Evolutionary conservation across 2,113 vertebrate species (phyloP), one percentile per base, ranked within the genome.

Genomic region (Choloepus hoffmanni): DNA sequence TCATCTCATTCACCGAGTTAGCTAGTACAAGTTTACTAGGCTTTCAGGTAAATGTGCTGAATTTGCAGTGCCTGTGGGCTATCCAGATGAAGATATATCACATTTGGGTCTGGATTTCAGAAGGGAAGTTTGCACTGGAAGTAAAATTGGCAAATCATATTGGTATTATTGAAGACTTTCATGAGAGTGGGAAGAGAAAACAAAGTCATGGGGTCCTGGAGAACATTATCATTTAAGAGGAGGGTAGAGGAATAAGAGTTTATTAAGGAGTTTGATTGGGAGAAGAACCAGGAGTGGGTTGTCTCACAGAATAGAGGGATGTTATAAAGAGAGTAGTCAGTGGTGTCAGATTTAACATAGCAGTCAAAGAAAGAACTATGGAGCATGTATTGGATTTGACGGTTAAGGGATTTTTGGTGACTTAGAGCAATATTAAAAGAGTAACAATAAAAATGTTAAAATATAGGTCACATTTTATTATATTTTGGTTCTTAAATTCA

Each of bases 221-320:
- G 36, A 86, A 89, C 9, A 26, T 92, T 79, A 43, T 78, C 43
- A 88, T 78, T 94, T 86, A 96, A 83, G 60, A 90, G 43, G 50
- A 77, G 36, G 12, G 73, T 9, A 82, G 67, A 94, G 12, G n/a
- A 74, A 68, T 76, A 55, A 68, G 26, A 79, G 53, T 73, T 92
- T 81, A 9, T 55, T 94, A 50, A 94, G 50, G 91, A 87, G 26
- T 92, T 93, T 91, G 68, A 85, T 23, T 93, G 58, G 65, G 18
- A 81, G 30, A 62, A 86, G 30, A 84, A 60, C n/a, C 45, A 87
- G 28, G 60, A 85, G 28, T 81, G 36, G 72, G 28, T 83, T 94
- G 40, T 28, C 23, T 95, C 68, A 82, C 85, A 90, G 83, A 91
- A 73, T 36, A 72, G 50, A 82, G 19, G 7, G 62, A 50, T 78